Conservation (phyloP, 2,797 vertebrate species). For the Coregonus suidteri region DNA sequence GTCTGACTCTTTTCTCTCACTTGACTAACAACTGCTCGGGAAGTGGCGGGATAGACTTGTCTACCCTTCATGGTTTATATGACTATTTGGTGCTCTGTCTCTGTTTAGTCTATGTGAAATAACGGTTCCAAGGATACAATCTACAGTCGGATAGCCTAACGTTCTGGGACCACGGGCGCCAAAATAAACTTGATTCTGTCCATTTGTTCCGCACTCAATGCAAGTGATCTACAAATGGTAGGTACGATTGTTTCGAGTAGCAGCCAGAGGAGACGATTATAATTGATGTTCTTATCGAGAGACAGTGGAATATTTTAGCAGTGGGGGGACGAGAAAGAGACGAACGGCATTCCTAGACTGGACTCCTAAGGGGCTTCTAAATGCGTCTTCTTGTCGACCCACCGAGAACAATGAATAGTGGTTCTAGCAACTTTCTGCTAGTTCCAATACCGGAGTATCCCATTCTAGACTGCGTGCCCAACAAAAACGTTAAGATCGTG, state of each 20-base stretch:
- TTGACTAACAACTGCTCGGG: neutral
- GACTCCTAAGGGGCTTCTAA: conserved; percentile 51
- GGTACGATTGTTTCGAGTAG: neutral
- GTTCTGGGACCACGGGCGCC: neutral
- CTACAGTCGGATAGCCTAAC: neutral
- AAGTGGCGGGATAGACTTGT: neutral
- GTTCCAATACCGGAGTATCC: conserved; percentile 91
- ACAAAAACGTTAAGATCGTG: conserved; percentile 89
- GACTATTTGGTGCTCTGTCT: neutral
- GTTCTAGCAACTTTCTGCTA: conserved; percentile 86
- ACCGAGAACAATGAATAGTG: conserved; percentile 83
- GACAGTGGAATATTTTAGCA: conserved; percentile 6
- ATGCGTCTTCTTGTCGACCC: conserved; percentile 75
- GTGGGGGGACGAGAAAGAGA: conserved; percentile 8
- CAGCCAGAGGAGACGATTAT: conserved; percentile 11
- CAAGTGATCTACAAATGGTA: neutral
- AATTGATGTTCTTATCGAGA: conserved; percentile 16
- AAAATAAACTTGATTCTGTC: neutral
- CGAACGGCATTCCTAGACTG: conserved; percentile 21
- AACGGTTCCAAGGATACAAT: neutral
- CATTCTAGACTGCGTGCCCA: conserved; percentile 81
- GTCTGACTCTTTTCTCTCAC: too few species aligned
- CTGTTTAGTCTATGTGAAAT: neutral
- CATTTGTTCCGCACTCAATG: neutral
- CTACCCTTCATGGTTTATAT: neutral